Conservation (phyloP, 2,888 invertebrate genomes). For the Drepanosiphum platanoidis region DNA sequence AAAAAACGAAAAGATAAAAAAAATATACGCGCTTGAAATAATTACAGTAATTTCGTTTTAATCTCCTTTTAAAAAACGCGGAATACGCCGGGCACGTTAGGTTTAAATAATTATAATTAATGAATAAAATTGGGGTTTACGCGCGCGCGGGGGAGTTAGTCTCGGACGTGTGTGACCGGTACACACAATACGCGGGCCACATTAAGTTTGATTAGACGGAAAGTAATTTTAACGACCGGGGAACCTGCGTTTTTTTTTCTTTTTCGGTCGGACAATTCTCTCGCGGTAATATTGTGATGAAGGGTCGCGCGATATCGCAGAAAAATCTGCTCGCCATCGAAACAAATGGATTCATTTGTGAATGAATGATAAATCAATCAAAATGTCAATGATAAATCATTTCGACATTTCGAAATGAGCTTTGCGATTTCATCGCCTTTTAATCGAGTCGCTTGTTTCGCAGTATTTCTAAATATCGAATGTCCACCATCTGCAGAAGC, state of each 20-base stretch:
- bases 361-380: too few relatives aligned
- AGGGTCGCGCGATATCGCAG: not conserved
- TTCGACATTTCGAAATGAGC: too few relatives aligned
- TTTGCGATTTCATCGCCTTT: too few relatives aligned
- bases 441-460: too few relatives aligned
- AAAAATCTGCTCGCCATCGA: not conserved
- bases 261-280: not conserved
- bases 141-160: not conserved
- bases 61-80: not conserved
- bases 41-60: not conserved
- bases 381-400: not conserved
- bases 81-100: not conserved
- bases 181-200: not conserved
- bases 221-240: constrained; percentile 22
- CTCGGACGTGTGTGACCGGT: not conserved
- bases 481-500: too few relatives aligned
- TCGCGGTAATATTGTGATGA: too few relatives aligned
- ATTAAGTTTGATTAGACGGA: constrained; percentile 28
- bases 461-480: too few relatives aligned
- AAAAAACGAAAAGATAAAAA: too few relatives aligned
- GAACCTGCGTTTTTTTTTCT: constrained; percentile 1
- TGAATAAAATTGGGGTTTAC: not conserved
- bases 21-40: not conserved
- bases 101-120: constrained; percentile 28
- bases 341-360: not conserved